Evolutionary conservation across 2,888 invertebrate species (phyloP), one percentile per base, ranked within the genome.

Genomic region (Schizotus pectinicornis): DNA sequence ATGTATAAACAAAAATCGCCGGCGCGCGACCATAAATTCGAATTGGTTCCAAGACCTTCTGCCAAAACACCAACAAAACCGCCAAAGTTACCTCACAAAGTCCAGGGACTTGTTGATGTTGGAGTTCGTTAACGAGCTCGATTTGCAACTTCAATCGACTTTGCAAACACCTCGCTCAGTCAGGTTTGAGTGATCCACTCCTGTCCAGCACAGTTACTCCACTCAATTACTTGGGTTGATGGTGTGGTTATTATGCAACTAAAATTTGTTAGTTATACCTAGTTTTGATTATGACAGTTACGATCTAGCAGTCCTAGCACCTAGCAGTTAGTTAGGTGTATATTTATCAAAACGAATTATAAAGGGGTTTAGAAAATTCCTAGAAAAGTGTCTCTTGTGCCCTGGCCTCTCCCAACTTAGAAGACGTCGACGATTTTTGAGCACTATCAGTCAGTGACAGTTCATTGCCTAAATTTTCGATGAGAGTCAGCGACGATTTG

Each of bases 381-480:
- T 89, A 91, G 84, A 91, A 91, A 75, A 91, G 84, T 73, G 91
- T 91, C 83, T 91, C 91, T 75, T 89, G 88, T 64, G 90, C 89
- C 85, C 89, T 89, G 63, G 86, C 84, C 70, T 81, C 80, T 76
- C 67, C 62, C 76, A 79, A 72, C 79, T 70, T 69, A 34, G 68
- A 61, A 49, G 77, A 67, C 66, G 76, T 68, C 7, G 71, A 67
- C 14, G 65, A 48, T 47, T 60, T 62, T 35, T 63, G 61, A 38
- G 63, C 63, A 72, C 74, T 65, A 69, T 79, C 63, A 71, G 76
- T 56, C 74, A 80, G 42, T 71, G 77, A 61, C 68, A 70, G 60
- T 48, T 69, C 69, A 9, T 71, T 61, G 36, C 69, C 66, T 11
- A 64, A 62, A 47, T 62, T 63, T 46, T 68, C 72, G 22, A 69